These are phyloP conservation scores for Pristionchus japonicus DNA, from an alignment of 2,888 invertebrate genomes.

Conservation along the genomic window DNA sequence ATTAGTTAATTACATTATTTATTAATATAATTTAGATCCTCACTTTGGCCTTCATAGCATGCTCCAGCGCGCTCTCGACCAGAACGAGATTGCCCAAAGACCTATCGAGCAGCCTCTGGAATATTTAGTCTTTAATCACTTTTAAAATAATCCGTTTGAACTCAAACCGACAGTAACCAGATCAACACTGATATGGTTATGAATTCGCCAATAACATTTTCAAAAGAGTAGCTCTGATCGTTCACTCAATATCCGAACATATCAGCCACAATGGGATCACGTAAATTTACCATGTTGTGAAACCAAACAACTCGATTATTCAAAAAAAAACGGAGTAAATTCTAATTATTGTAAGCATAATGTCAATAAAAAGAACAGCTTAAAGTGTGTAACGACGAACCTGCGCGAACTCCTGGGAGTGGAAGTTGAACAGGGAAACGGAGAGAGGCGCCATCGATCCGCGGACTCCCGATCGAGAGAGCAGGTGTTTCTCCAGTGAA, in stretches of 20 bases:
- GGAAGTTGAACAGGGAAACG: constrained; percentile 47
- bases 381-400: neutral
- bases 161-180: too few species aligned
- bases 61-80: constrained; percentile 28
- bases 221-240: too few species aligned
- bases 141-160: too few species aligned
- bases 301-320: too few species aligned
- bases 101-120: neutral
- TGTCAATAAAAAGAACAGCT: neutral
- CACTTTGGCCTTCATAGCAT: constrained; percentile 34
- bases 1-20: neutral
- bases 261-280: too few species aligned
- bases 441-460: constrained; percentile 30
- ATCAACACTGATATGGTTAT: too few species aligned
- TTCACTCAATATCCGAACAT: too few species aligned
- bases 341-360: too few species aligned
- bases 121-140: neutral
- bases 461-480: neutral
- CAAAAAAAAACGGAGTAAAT: too few species aligned
- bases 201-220: too few species aligned
- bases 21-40: neutral
- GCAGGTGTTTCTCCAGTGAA: constrained; percentile 26
- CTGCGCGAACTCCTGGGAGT: constrained; percentile 6
- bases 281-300: too few species aligned
- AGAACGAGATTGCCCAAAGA: constrained; percentile 24